Percentiles rank a stretch among this genome's conserved stretches.
These are phyloP conservation scores for Bombus picipes DNA, from an alignment of 1,140 invertebrate genomes.

Conservation along the genomic window DNA sequence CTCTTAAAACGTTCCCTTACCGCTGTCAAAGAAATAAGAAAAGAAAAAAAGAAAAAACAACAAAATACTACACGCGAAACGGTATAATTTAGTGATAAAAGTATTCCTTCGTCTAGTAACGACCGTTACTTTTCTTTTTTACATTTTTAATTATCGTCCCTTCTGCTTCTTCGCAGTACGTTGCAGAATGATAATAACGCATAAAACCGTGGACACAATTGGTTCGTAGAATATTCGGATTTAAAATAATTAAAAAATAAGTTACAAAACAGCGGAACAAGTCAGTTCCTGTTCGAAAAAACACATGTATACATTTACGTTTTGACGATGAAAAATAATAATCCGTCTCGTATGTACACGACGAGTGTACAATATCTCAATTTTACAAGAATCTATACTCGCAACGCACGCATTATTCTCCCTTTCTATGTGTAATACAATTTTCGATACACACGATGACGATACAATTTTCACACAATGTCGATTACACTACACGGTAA, in stretches of 20 bases:
- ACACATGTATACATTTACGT: not conserved
- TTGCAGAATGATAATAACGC: not conserved
- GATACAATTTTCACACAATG: conserved; percentile 25
- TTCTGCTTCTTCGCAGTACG: not conserved
- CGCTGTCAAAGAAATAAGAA: conserved; percentile 34
- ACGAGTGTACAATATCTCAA: not conserved
- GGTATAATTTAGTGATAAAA: conserved; percentile 9
- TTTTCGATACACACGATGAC: conserved; percentile 27
- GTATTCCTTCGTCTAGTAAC: not conserved
- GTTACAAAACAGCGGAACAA: not conserved
- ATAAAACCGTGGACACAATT: not conserved
- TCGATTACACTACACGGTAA: not conserved
- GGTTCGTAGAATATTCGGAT: not conserved
- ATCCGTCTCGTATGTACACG: not conserved
- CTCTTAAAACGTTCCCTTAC: conserved; percentile 53
- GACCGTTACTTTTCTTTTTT: conserved; percentile 7
- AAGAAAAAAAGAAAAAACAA: not conserved
- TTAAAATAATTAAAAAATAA: not conserved
- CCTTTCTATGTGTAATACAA: not conserved
- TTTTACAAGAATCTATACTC: conserved; percentile 12
- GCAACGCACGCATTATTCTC: conserved; percentile 24
- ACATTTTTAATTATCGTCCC: conserved; percentile 12
- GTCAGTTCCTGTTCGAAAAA: not conserved
- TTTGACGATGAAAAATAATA: not conserved
- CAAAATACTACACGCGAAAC: conserved; percentile 44